A percentile compares a stretch with the other conserved stretches of the same genome.
Evolutionary conservation across 2,888 invertebrate genomes (phyloP).

Genomic region (Perithous albicinctus): DNA sequence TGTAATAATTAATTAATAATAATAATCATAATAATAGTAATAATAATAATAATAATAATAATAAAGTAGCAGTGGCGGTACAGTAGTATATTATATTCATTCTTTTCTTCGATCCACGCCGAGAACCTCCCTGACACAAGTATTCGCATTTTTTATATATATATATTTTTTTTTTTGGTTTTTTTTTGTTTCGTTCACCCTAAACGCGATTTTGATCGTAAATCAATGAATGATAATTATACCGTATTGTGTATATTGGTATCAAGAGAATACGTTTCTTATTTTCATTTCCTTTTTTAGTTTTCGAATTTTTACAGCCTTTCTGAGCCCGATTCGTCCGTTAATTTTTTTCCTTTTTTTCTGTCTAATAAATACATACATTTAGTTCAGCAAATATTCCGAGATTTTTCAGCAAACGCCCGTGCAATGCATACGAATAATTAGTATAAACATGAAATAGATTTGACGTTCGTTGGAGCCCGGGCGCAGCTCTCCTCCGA

Average conservation of each 20-base stretch:
- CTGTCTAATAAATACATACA: background rate
- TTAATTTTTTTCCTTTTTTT: background rate
- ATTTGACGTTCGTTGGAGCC: background rate
- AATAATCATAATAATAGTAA: conserved; percentile 11
- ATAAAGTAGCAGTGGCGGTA: conserved; percentile 61
- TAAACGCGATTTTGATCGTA: conserved; percentile 38
- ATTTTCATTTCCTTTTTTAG: conserved; percentile 1
- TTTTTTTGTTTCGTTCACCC: conserved; percentile 13
- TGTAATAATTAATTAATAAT: conserved; percentile 24
- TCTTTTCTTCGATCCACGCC: conserved; percentile 35
- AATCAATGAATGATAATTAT: conserved; percentile 69
- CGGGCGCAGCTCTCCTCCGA: background rate
- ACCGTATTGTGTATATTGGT: conserved; percentile 71
- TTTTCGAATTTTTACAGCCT: conserved; percentile 40
- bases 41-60: conserved; percentile 24
- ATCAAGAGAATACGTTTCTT: conserved; percentile 73
- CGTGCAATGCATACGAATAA: background rate
- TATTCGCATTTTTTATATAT: conserved; percentile 46
- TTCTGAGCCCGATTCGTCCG: conserved; percentile 14
- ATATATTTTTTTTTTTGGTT: conserved; percentile 12
- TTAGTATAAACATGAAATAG: background rate
- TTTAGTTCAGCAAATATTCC: background rate
- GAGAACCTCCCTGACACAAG: conserved; percentile 48
- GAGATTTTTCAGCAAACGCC: background rate
- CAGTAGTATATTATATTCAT: conserved; percentile 51